phyloP scores from a whole-genome alignment of 2,113 vertebrate species.

The Uria aalge region DNA sequence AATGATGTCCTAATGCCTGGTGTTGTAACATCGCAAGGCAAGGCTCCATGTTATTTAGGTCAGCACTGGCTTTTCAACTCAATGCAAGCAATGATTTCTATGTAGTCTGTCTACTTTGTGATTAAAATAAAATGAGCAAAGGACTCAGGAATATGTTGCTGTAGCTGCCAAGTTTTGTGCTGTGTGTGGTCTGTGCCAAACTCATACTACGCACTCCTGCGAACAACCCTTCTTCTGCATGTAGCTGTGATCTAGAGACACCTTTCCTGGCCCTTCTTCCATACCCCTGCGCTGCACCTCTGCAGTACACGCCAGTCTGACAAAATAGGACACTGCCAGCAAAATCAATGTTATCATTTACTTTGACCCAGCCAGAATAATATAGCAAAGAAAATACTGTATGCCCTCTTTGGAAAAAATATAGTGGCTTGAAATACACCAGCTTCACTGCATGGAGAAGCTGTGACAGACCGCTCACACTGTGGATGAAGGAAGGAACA shows the following conservation, averaged over 20 bases:
- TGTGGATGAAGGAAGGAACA: not conserved
- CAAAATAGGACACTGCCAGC: not conserved
- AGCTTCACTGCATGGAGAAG: not conserved
- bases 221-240: rapidly evolving
- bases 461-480: not conserved
- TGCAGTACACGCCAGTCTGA: not conserved
- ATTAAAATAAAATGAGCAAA: not conserved
- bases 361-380: not conserved
- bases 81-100: not conserved
- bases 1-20: not conserved
- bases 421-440: not conserved
- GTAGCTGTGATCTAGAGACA: rapidly evolving
- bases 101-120: not conserved
- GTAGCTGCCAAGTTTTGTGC: not conserved
- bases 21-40: not conserved
- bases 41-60: not conserved
- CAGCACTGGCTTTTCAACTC: not conserved
- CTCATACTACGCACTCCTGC: not conserved
- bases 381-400: not conserved
- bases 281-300: not conserved
- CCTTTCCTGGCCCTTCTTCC: not conserved
- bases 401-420: not conserved
- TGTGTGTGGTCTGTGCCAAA: not conserved
- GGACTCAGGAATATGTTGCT: not conserved
- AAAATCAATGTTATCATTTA: not conserved